Percentiles rank a stretch among this genome's conserved stretches.
phyloP scores from a whole-genome alignment of 2,888 invertebrate species.

The Heliothis peltigera region DNA sequence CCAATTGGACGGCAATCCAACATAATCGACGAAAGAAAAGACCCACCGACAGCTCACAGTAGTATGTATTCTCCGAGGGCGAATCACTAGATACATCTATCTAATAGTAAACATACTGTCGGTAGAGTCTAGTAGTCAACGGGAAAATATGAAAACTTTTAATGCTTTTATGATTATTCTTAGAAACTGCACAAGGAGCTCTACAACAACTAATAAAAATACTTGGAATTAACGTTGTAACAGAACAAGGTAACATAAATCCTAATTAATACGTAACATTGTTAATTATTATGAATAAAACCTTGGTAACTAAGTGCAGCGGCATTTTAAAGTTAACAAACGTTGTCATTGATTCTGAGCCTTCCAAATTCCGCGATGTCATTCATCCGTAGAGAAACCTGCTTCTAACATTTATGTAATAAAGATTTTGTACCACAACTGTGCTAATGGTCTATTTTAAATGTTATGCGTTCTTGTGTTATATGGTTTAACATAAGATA shows the following conservation, averaged over 20 bases:
- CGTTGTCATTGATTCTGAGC: conserved; percentile 35
- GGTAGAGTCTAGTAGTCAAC: no score
- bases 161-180: no score
- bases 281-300: neutral
- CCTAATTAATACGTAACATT: neutral
- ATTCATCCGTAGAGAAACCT: conserved; percentile 57
- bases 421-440: conserved; percentile 42
- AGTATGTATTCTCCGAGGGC: no score
- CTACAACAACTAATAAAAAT: conserved; percentile 1
- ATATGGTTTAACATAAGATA: neutral
- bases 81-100: no score
- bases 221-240: neutral
- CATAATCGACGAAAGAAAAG: no score
- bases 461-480: conserved; percentile 5
- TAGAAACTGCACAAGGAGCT: neutral
- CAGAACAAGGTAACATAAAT: neutral
- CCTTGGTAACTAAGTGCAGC: conserved; percentile 1
- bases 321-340: conserved; percentile 20
- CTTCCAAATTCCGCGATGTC: conserved; percentile 50
- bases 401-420: conserved; percentile 52
- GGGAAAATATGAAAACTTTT: no score
- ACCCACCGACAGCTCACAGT: no score
- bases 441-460: conserved; percentile 39
- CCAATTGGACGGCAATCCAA: no score
- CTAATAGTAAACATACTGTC: no score